Base-by-base conservation (phyloP, 2,888 invertebrate genomes). In the Trilocha varians region DNA sequence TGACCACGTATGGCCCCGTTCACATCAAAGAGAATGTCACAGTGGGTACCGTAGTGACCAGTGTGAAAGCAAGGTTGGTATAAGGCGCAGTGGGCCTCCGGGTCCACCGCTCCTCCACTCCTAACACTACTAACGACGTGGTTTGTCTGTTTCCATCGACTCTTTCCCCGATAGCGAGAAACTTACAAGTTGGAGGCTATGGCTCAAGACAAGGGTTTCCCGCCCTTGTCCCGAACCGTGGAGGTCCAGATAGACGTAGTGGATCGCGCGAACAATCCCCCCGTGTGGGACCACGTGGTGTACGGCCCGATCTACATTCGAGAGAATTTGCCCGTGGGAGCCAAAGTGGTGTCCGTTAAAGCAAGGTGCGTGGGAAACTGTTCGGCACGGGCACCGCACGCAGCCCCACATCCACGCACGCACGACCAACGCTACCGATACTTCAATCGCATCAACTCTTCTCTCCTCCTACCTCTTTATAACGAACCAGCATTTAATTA, bases 161-260 rank as follows among this genome's bases (percentile, higher is more conserved):
- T 85, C 85, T 87, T 82, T 85, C 86, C 82, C 82, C 82, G 80
- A 78, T 91, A 96, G 96, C 94, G 96, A 90, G 97, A 96, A 90
- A 95, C 96, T 82, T 97, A 97, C 93, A 96, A 95, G 90, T 91
- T 98, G 91, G 95, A 95, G 90, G 97, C 98, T 87, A 96, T 94
- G 91, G 98, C 98, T 87, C 93, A 96, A 91, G 98, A 98, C 90
- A 96, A 95, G 90, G 98, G 98, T 82, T 93, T 91, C 87, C 96
- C 96, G 84, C 93, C 96, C 87, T 91, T 97, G 88, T 94, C 95
- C 87, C 92, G 97, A 88, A 94, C 95, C 84, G 98, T 97, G 88
- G 96, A 96, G 89, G 97, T 98, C 87, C 96, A 96, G 89, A 97
- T 98, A 88, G 96, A 96, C 90, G 97, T 98, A 88, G 97, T 97